These are phyloP conservation scores for Aix galericulata DNA, from an alignment of 2,113 vertebrate species.

Conservation along the genomic window DNA sequence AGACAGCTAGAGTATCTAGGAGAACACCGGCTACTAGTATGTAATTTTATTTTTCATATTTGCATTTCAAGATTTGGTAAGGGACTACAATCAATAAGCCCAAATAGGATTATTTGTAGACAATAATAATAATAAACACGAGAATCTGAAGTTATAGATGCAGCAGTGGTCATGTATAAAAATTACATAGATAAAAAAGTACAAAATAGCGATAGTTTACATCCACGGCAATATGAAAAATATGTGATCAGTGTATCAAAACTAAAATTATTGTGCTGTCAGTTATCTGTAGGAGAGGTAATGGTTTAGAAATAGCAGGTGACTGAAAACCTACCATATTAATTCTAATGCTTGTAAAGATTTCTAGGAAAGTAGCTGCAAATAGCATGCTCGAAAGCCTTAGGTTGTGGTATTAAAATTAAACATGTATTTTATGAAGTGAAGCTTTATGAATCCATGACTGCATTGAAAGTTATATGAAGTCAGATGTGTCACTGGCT, in stretches of 20 bases:
- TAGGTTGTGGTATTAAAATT: slow-evolving; percentile 21
- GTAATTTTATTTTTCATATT: background rate
- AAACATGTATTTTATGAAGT: slow-evolving; percentile 34
- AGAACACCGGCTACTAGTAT: background rate
- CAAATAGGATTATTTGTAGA: slow-evolving; percentile 18
- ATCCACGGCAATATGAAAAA: background rate
- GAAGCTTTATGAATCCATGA: slow-evolving; percentile 13
- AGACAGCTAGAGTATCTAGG: background rate
- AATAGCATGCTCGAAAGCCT: background rate
- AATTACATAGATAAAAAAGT: background rate
- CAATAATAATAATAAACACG: background rate
- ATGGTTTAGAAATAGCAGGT: background rate
- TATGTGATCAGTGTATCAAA: background rate
- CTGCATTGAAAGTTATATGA: background rate
- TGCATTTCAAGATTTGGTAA: background rate
- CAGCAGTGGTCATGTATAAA: background rate
- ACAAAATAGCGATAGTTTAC: background rate
- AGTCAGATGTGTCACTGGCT: background rate
- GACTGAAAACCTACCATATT: background rate
- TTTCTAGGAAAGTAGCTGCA: slow-evolving; percentile 18
- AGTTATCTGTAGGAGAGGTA: background rate
- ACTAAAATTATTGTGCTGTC: background rate
- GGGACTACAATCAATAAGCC: background rate
- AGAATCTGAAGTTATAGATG: background rate
- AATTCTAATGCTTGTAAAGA: background rate